A percentile compares a stretch with the other conserved stretches of the same genome.
Conservation (phyloP, 2,113 vertebrate species). For the Athene noctua region DNA sequence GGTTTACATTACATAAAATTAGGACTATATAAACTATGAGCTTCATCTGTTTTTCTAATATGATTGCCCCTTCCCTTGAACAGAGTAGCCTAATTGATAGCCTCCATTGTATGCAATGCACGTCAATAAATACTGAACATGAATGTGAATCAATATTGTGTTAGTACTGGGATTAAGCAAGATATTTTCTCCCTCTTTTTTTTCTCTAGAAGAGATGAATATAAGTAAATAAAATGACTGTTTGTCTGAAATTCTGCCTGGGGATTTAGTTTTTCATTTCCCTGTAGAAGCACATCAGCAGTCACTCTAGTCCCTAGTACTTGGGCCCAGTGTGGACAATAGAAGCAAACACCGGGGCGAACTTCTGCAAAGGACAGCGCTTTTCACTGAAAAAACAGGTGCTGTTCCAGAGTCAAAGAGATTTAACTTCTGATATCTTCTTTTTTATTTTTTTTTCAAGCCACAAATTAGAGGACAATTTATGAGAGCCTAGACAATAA, state of each 20-base stretch:
- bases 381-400: background rate
- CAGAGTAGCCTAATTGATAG: conserved; percentile 74
- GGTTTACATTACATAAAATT: conserved; percentile 83
- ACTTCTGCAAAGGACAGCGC: background rate
- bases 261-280: conserved; percentile 72
- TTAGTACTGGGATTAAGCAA: conserved; percentile 82
- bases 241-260: conserved; percentile 73
- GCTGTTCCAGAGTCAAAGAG: background rate
- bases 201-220: conserved; percentile 67
- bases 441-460: background rate
- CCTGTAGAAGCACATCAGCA: conserved; percentile 12
- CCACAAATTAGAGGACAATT: conserved; percentile 75
- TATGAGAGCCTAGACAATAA: conserved; percentile 68
- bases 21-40: conserved; percentile 74
- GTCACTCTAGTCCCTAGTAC: background rate
- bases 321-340: background rate
- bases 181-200: conserved; percentile 67
- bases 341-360: background rate
- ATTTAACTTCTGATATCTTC: conserved; percentile 49
- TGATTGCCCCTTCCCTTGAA: conserved; percentile 58
- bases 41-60: conserved; percentile 73
- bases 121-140: conserved; percentile 80
- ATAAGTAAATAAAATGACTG: conserved; percentile 78
- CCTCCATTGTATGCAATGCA: conserved; percentile 75
- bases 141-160: conserved; percentile 82